phyloP scores from a whole-genome alignment of 2,113 vertebrate genomes.

The Gallinago media region DNA sequence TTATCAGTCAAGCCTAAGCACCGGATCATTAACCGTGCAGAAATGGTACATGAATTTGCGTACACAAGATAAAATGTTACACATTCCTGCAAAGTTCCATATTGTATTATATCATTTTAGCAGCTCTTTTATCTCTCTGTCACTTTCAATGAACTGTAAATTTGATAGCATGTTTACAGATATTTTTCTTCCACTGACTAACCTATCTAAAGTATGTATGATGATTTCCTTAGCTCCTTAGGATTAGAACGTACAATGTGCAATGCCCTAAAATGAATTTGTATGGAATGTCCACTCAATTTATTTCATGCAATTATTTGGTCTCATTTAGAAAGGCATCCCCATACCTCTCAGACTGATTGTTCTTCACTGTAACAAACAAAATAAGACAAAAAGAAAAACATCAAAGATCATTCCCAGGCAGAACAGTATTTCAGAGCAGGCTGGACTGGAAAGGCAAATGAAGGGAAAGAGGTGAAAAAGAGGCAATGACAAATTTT shows the following conservation, averaged over 20 bases:
- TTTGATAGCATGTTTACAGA: slow-evolving; percentile 50
- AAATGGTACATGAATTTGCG: slow-evolving; percentile 13
- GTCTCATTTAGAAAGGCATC: not conserved
- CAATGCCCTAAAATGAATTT: not conserved
- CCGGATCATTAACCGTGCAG: slow-evolving; percentile 28
- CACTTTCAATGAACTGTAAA: slow-evolving; percentile 60
- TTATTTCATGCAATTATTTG: not conserved
- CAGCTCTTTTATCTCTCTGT: not conserved
- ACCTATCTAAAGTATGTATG: slow-evolving; percentile 10
- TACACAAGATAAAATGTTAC: slow-evolving; percentile 22
- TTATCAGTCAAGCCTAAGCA: slow-evolving; percentile 5
- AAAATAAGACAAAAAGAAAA: not conserved
- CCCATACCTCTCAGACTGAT: not conserved
- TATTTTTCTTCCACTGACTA: slow-evolving; percentile 38
- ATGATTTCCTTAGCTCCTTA: not conserved
- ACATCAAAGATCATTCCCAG: not conserved
- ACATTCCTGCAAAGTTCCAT: not conserved
- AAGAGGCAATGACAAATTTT: not conserved
- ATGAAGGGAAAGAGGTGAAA: not conserved
- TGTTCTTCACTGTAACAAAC: not conserved
- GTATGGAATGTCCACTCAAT: not conserved
- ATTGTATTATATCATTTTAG: not conserved
- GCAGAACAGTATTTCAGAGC: not conserved
- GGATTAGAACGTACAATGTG: not conserved
- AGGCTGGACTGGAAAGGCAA: not conserved